Evolutionary conservation across 2,113 vertebrate genomes (phyloP).

Genomic region (Oncorhynchus gorbuscha): DNA sequence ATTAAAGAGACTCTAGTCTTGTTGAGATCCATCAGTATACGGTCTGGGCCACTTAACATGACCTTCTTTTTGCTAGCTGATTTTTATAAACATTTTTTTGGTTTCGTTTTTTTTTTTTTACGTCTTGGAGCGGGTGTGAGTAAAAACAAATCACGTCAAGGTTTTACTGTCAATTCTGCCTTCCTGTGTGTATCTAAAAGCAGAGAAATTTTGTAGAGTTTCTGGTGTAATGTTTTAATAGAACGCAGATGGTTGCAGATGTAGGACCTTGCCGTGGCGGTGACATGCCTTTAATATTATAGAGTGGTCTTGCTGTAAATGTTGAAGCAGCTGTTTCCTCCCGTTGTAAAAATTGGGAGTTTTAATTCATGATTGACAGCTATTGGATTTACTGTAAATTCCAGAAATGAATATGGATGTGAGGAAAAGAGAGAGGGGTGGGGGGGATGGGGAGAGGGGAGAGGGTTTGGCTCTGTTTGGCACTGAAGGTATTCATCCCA

Average conservation of each 20-base stretch:
- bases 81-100: not conserved
- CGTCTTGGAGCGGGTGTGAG: conserved; percentile 24
- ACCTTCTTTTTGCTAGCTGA: not conserved
- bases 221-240: conserved; percentile 75
- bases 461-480: conserved; percentile 43
- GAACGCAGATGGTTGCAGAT: conserved; percentile 78
- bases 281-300: conserved; percentile 82
- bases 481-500: conserved; percentile 61
- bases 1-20: not conserved
- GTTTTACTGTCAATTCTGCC: conserved; percentile 47
- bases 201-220: conserved; percentile 60
- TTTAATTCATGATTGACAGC: conserved; percentile 73
- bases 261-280: conserved; percentile 63
- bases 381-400: conserved; percentile 82
- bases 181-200: conserved; percentile 53
- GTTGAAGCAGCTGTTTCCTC: conserved; percentile 77
- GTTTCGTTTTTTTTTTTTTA: not conserved
- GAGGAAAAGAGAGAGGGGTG: conserved; percentile 53
- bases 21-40: not conserved
- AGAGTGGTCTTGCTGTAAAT: conserved; percentile 81
- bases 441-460: conserved; percentile 6
- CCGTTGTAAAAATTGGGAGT: conserved; percentile 66
- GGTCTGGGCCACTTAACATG: not conserved
- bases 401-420: conserved; percentile 76
- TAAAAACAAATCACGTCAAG: conserved; percentile 45